Percentiles rank a stretch among this genome's conserved stretches.
phyloP scores from a whole-genome alignment of 2,113 vertebrate genomes.

The Mormoops blainvillei region DNA sequence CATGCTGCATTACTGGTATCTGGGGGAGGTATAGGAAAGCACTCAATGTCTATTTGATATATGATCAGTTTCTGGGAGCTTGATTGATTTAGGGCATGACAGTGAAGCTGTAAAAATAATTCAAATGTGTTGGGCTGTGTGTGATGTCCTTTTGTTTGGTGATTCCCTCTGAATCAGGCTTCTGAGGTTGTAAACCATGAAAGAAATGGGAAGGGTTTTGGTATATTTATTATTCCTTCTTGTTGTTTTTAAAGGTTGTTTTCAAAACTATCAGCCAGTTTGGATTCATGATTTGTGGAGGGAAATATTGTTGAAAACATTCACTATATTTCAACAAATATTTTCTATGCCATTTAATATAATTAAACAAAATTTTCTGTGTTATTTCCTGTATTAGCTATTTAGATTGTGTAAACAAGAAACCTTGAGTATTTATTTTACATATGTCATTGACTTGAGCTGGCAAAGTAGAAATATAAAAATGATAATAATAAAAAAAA shows the following conservation, averaged over 20 bases:
- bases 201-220: not conserved
- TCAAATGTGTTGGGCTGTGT: not conserved
- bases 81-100: constrained; percentile 39
- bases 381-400: not conserved
- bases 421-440: not conserved
- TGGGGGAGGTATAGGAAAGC: not conserved
- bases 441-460: not conserved
- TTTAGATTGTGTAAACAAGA: not conserved
- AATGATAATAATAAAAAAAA: not conserved
- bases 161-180: not conserved
- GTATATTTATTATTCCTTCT: not conserved
- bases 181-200: not conserved
- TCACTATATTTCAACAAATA: not conserved
- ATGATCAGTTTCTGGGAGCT: not conserved
- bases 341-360: not conserved
- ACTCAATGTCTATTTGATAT: not conserved
- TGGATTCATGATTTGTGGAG: not conserved
- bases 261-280: not conserved
- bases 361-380: not conserved
- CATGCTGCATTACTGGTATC: not conserved
- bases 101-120: not conserved
- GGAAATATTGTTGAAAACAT: not conserved
- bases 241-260: not conserved
- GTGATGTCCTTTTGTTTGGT: not conserved
- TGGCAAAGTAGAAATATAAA: not conserved